Base-by-base conservation (phyloP, 2,888 invertebrate genomes). In the Acanthosoma haemorrhoidale region DNA sequence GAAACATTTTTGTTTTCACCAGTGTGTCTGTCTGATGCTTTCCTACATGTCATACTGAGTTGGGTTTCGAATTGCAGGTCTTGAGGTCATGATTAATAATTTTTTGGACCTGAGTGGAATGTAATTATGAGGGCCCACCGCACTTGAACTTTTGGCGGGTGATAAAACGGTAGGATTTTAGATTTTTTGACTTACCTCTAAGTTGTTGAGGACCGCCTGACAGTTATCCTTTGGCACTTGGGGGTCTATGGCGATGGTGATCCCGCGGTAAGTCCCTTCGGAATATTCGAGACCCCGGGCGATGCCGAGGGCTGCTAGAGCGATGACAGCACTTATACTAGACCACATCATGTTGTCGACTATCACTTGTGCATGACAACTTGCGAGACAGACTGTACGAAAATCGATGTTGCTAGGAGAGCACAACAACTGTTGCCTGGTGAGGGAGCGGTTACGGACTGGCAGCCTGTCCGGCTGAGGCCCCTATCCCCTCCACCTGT, bases 161-260 rank as follows among this genome's bases (percentile, higher is more conserved):
- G n/a, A n/a, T n/a, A n/a, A n/a, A n/a, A n/a, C n/a, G n/a, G n/a
- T n/a, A n/a, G n/a, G n/a, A n/a, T n/a, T n/a, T n/a, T n/a, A n/a
- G n/a, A n/a, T n/a, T n/a, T 13, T 21, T 1, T 21, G 39, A 72
- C 79, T 79, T 77, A 83, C 83, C 82, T 83, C 81, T 31, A 83
- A 77, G 76, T 83, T 83, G 63, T 78, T 77, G 71, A 83, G 75
- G 72, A 83, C 79, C 32, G 77, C 78, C 66, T 79, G 78, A 76
- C 83, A 83, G 71, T 82, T 80, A 57, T 79, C 77, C 25, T 78
- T 78, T 1, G 82, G 81, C 3, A 83, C 82, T 68, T 79, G 78
- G 69, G 83, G 81, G 31, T 79, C 77, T 43, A 83, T 78, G 72
- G 79, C 76, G 69, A 83, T 78, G 21, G 82, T 81, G 71, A 83